A percentile compares a stretch with the other conserved stretches of the same genome.
Conservation (phyloP, 2,888 invertebrate genomes). For the Arrhopalites spinosus region DNA sequence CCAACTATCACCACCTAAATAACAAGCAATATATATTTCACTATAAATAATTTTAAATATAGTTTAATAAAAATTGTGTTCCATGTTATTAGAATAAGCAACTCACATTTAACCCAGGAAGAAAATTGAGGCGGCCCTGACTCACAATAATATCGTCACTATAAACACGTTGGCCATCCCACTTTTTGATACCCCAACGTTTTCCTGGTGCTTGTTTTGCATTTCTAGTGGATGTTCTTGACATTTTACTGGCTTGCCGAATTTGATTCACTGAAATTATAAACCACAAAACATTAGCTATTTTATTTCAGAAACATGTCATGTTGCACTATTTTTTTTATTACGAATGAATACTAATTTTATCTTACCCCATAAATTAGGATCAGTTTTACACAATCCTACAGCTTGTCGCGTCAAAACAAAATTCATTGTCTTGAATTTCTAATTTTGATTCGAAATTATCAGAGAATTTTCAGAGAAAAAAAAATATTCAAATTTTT, state of each 20-base stretch:
- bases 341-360: no score
- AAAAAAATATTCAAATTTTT: neutral
- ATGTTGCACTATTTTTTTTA: no score
- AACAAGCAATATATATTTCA: neutral
- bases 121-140: constrained; percentile 42
- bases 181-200: constrained; percentile 37
- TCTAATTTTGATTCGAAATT: no score
- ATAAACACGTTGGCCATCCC: constrained; percentile 41
- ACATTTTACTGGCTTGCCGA: constrained; percentile 51
- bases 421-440: no score
- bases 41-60: no score
- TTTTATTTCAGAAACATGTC: no score
- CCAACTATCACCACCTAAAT: constrained; percentile 76
- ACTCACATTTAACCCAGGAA: constrained; percentile 54
- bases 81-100: no score
- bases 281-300: neutral
- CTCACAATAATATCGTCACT: constrained; percentile 41
- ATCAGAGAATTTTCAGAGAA: neutral
- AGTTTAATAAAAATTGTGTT: no score
- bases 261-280: constrained; percentile 24
- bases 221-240: constrained; percentile 42
- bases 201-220: constrained; percentile 42
- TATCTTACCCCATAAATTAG: no score
- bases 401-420: no score
- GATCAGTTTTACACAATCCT: no score